Evolutionary conservation across 2,888 invertebrate species (phyloP), one percentile per base, ranked within the genome.

Genomic region (Melanostoma mellinum): DNA sequence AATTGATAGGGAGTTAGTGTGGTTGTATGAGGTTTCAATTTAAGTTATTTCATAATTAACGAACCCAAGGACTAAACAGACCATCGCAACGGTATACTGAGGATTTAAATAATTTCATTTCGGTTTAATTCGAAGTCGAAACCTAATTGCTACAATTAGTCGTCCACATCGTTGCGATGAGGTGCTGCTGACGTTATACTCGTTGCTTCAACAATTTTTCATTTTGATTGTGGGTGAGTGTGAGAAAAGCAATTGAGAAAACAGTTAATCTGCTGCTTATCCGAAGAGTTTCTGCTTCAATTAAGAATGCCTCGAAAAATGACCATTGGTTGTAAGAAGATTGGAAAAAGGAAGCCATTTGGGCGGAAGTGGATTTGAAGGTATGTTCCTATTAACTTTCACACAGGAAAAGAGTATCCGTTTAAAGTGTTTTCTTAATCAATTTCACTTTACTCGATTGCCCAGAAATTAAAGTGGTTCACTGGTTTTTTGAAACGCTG

Each of bases 101-200:
- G 74, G 80, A 80, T 75, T 80, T 75, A 80, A 80, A 80, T 80
- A 75, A 80, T 80, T 71, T 80, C 58, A 76, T 68, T 76, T 72
- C 60, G 61, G 65, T 81, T 81, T 76, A 81, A 81, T 81, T 71
- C 81, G 30, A 55, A 75, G 65, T 56, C 61, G 76, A 81, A 72
- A 55, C 72, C 76, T 81, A 81, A 81, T 81, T 81, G 76, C 76
- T 72, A 44, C 67, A 67, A 81, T 81, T 81, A 81, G 75, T 67
- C 65, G 76, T 67, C 71, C 40, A 40, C 46, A 10, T 35, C 35
- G 48, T 58, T 38, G 50, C 55, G 48, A 60, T 65, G 60, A 75
- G 65, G 75, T 81, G 71, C 52, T 69, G 48, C 52, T 75, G 68
- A 53, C 58, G 10, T 58, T 60, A 30, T 60, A 36, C 6, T 42